These are phyloP conservation scores for Ridgeia piscesae DNA, from an alignment of 1,140 invertebrate genomes.

Conservation along the genomic window DNA sequence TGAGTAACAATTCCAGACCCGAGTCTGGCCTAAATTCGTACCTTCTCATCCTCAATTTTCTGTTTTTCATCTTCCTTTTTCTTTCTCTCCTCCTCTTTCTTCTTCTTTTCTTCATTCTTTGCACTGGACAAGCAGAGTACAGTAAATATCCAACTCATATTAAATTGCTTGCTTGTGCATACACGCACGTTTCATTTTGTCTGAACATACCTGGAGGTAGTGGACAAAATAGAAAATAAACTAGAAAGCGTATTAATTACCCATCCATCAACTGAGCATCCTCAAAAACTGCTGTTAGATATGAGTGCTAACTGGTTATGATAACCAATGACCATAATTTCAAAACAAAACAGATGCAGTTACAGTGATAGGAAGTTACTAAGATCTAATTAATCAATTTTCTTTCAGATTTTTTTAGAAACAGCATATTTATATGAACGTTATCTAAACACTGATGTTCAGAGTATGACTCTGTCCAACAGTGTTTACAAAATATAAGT, in stretches of 20 bases:
- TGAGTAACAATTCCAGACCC: neutral
- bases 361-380: no score
- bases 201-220: neutral
- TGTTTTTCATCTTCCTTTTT: conserved; percentile 18
- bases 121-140: neutral
- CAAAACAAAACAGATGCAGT: neutral
- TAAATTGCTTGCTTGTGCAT: neutral
- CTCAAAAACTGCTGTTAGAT: neutral
- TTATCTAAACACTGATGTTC: no score
- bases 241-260: no score
- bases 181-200: neutral
- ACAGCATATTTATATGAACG: no score
- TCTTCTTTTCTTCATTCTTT: conserved; percentile 30
- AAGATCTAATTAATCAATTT: no score
- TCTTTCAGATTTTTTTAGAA: no score
- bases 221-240: no score
- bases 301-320: neutral
- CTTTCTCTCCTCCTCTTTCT: conserved; percentile 27
- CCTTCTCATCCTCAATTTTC: conserved; percentile 24
- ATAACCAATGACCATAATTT: neutral
- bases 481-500: no score
- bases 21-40: neutral
- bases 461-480: no score
- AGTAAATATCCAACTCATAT: neutral
- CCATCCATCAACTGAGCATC: no score